These are phyloP conservation scores for Eriocheir sinensis DNA, from an alignment of 1,140 invertebrate genomes.

Conservation along the genomic window DNA sequence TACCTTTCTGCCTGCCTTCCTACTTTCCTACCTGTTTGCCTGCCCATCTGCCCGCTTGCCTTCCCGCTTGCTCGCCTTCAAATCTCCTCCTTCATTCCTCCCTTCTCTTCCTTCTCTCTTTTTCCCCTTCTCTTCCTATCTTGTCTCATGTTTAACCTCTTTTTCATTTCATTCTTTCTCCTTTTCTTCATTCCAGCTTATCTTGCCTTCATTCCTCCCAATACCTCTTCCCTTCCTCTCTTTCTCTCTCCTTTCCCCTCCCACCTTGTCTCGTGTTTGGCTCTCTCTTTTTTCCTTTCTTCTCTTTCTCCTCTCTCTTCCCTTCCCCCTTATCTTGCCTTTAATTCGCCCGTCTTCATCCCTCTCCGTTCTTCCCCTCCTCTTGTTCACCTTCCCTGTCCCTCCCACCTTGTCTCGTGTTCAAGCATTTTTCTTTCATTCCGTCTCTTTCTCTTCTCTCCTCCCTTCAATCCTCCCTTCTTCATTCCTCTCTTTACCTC, in stretches of 20 bases:
- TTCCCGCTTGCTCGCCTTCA: too few relatives aligned
- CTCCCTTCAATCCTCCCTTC: too few relatives aligned
- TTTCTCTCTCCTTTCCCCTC: not conserved
- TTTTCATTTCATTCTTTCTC: not conserved
- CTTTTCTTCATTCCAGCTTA: not conserved
- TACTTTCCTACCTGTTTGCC: too few relatives aligned
- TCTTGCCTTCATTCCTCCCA: not conserved
- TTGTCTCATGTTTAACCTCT: conserved; percentile 24
- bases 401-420: not conserved
- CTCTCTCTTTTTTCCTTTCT: not conserved
- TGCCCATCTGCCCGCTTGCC: not conserved
- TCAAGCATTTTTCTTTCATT: too few relatives aligned
- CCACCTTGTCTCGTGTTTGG: too few relatives aligned
- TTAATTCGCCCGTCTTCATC: not conserved
- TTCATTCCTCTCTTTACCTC: too few relatives aligned
- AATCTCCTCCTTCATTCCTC: not conserved
- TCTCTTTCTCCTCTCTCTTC: not conserved
- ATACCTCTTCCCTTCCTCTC: not conserved
- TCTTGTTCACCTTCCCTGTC: not conserved
- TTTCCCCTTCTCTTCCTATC: too few relatives aligned
- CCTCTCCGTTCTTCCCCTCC: too few relatives aligned
- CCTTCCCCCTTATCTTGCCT: not conserved
- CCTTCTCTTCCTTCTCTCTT: not conserved
- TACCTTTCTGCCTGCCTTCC: not conserved
- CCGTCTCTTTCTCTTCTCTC: too few relatives aligned